Conservation (phyloP, 2,797 vertebrate species). For the Perodicticus potto region DNA sequence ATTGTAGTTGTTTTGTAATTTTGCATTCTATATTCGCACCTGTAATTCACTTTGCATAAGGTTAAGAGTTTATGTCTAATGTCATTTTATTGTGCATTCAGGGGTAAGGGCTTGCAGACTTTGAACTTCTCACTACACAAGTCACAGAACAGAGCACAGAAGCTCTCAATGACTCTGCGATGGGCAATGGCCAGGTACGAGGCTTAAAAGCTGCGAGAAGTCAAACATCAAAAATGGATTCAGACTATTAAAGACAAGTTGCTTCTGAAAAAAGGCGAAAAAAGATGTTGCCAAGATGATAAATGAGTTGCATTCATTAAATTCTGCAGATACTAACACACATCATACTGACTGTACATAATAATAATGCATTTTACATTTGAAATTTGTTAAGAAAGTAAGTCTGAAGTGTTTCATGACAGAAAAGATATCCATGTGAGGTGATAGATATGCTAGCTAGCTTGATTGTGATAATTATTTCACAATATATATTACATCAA, state of each 20-base stretch:
- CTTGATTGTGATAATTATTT: background rate
- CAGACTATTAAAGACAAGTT: background rate
- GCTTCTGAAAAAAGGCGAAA: background rate
- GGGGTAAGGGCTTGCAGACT: background rate
- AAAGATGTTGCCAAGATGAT: background rate
- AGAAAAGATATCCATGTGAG: background rate
- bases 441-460: background rate
- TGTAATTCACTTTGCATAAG: background rate
- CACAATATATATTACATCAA: background rate
- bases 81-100: background rate
- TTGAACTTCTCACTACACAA: background rate
- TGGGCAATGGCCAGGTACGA: background rate
- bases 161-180: background rate
- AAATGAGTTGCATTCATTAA: background rate
- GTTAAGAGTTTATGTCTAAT: background rate
- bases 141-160: fast-evolving
- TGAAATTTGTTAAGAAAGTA: background rate
- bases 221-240: background rate
- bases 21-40: background rate
- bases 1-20: background rate
- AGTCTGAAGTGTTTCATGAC: background rate
- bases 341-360: background rate
- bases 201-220: background rate
- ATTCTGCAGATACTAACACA: background rate
- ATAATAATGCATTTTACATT: background rate